Conservation (phyloP, 2,888 invertebrate genomes). For the Leptarthrus brevirostris region DNA sequence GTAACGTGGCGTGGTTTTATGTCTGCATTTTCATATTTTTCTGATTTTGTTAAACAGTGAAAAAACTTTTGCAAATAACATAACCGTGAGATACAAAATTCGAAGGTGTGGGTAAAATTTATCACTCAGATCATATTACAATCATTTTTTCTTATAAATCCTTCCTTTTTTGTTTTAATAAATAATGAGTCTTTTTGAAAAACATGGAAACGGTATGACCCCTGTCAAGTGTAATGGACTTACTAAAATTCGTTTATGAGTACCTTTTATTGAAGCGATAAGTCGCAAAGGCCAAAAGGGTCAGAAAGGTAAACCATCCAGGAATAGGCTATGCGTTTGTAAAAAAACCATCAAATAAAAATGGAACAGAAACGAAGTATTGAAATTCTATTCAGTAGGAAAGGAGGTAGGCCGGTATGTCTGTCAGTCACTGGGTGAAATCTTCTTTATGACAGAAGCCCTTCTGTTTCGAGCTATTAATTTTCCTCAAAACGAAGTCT, state of each 20-base stretch:
- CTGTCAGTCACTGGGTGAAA: background rate
- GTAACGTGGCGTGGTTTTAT: too few relatives aligned
- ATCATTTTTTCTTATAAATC: too few relatives aligned
- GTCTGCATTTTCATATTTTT: too few relatives aligned
- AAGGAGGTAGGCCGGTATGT: background rate
- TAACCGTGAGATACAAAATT: too few relatives aligned
- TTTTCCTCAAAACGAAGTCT: conserved; percentile 31
- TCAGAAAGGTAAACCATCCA: conserved; percentile 20
- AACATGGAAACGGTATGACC: too few relatives aligned
- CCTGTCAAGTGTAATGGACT: background rate
- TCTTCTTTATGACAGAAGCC: background rate
- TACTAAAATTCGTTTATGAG: conserved; percentile 12
- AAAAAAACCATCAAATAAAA: conserved; percentile 36
- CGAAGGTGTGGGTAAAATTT: too few relatives aligned
- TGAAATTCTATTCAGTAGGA: background rate
- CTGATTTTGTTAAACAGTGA: too few relatives aligned
- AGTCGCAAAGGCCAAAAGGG: conserved; percentile 27
- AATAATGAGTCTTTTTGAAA: too few relatives aligned
- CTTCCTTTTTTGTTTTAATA: too few relatives aligned
- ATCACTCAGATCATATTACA: too few relatives aligned
- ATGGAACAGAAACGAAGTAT: conserved; percentile 5
- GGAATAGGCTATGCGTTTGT: conserved; percentile 27
- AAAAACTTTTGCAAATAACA: too few relatives aligned
- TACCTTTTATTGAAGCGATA: conserved; percentile 17
- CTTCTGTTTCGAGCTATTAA: conserved; percentile 42